Conservation (phyloP, 2,797 vertebrate genomes). For the Eospalax fontanierii region DNA sequence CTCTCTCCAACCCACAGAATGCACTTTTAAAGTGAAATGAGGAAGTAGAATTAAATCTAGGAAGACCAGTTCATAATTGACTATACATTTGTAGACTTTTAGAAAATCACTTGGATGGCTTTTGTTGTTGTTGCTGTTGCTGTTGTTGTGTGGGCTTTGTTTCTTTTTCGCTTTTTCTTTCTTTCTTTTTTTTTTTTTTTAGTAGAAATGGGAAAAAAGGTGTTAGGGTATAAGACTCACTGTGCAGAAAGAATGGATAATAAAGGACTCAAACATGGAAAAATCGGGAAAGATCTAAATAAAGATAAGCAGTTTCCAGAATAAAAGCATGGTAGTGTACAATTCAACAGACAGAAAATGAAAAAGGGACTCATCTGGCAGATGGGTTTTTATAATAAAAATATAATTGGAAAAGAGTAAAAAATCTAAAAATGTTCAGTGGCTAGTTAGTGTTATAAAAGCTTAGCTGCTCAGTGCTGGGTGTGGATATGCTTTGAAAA, state of each 20-base stretch:
- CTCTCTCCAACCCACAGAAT: not conserved
- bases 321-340: not conserved
- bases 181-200: not conserved
- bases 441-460: slow-evolving; percentile 8
- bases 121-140: not conserved
- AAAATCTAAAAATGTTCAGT: slow-evolving; percentile 36
- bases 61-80: not conserved
- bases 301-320: not conserved
- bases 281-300: not conserved
- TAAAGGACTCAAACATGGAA: not conserved
- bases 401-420: not conserved
- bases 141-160: not conserved
- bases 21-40: not conserved
- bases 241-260: slow-evolving; percentile 21
- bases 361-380: not conserved
- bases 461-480: not conserved
- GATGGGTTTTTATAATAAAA: slow-evolving; percentile 51
- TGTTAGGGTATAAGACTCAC: not conserved
- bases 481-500: not conserved
- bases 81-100: not conserved
- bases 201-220: not conserved
- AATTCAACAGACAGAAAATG: slow-evolving; percentile 5
- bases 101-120: slow-evolving; percentile 13
- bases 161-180: not conserved
- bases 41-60: slow-evolving; percentile 50